Evolutionary conservation across 2,113 vertebrate genomes (phyloP).

Genomic region (Gallinago media): DNA sequence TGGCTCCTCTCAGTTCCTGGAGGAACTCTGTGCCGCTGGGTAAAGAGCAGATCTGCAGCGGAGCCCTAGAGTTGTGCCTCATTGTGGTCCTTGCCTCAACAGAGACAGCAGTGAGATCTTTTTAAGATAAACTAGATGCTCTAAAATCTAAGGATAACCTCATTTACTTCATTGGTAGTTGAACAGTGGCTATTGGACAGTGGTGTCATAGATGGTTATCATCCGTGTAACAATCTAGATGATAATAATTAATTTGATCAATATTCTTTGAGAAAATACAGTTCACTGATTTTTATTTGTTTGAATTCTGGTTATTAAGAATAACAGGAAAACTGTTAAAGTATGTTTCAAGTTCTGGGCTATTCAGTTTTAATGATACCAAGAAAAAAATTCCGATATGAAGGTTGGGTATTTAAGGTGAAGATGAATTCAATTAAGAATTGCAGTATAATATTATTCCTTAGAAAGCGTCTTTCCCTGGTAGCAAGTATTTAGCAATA

Average conservation of each 20-base stretch:
- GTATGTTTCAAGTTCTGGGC: not conserved
- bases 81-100: not conserved
- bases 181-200: not conserved
- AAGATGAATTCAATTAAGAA: not conserved
- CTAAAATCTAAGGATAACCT: not conserved
- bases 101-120: not conserved
- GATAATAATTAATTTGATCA: not conserved
- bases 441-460: not conserved
- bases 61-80: not conserved
- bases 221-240: not conserved
- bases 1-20: not conserved
- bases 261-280: not conserved
- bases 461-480: not conserved
- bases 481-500: not conserved
- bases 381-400: not conserved
- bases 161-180: not conserved
- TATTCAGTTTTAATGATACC: not conserved
- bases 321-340: not conserved
- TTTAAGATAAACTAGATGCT: not conserved
- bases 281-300: not conserved
- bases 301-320: not conserved
- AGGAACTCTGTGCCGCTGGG: accelerated
- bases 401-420: not conserved
- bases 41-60: not conserved
- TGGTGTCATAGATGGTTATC: not conserved